phyloP scores from a whole-genome alignment of 1,140 invertebrate genomes.

The Oedothorax gibbosus region DNA sequence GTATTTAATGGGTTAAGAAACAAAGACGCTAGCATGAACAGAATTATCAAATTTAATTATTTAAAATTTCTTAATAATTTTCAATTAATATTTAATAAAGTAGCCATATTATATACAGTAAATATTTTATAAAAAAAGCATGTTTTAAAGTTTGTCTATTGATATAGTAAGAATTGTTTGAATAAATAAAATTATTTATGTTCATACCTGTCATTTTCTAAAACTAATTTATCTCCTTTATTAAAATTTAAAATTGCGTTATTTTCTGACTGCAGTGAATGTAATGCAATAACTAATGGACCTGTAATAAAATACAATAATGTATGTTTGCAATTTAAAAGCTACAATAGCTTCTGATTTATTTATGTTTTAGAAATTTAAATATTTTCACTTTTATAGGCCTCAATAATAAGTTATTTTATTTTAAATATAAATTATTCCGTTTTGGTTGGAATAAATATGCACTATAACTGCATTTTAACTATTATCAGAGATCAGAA shows the following conservation, averaged over 20 bases:
- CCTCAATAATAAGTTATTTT: neutral
- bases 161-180: too few relatives aligned
- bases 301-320: conserved; percentile 7
- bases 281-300: conserved; percentile 87
- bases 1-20: too few relatives aligned
- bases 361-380: too few relatives aligned
- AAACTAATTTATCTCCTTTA: conserved; percentile 90
- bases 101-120: too few relatives aligned
- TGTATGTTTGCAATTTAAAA: neutral
- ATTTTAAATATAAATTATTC: neutral
- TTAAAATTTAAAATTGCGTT: conserved; percentile 90
- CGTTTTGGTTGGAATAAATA: neutral
- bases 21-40: too few relatives aligned
- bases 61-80: neutral
- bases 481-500: neutral
- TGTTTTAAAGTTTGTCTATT: neutral
- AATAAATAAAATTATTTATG: neutral
- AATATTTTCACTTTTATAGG: too few relatives aligned
- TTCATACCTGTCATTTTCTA: conserved; percentile 80
- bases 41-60: too few relatives aligned
- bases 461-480: neutral
- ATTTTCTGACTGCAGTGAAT: conserved; percentile 89
- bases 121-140: neutral
- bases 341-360: too few relatives aligned
- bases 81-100: neutral